Conservation (phyloP, 2,888 invertebrate species). For the Tanytarsus gracilentus region DNA sequence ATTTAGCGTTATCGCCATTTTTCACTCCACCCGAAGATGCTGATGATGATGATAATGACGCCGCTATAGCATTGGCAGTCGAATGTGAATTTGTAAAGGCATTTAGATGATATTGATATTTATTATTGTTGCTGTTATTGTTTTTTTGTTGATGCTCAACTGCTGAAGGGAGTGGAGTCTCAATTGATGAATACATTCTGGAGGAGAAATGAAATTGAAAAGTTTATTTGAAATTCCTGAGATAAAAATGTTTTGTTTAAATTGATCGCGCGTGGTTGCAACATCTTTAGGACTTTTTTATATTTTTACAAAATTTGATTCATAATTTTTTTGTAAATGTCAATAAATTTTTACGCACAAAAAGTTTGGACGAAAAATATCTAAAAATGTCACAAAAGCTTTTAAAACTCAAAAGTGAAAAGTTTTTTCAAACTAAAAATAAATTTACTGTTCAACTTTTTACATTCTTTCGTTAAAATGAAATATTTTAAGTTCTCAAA, state of each 20-base stretch:
- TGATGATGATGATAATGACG: constrained; percentile 6
- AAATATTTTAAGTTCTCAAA: too few species aligned
- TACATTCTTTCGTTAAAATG: too few species aligned
- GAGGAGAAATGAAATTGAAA: neutral
- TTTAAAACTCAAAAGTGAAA: too few species aligned
- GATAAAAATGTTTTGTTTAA: neutral
- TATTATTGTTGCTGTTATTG: neutral
- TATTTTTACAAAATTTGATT: too few species aligned
- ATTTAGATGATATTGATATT: constrained; percentile 24
- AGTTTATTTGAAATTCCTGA: neutral
- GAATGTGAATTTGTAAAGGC: constrained; percentile 23
- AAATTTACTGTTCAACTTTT: too few species aligned
- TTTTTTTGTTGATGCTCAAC: constrained; percentile 6
- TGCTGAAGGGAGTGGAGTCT: constrained; percentile 11
- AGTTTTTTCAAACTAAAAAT: too few species aligned
- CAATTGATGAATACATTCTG: constrained; percentile 27
- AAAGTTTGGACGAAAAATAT: too few species aligned
- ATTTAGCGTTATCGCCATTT: constrained; percentile 4
- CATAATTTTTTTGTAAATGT: too few species aligned
- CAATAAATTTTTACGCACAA: too few species aligned
- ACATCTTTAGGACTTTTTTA: too few species aligned
- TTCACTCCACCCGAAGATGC: neutral
- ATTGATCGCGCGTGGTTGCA: too few species aligned
- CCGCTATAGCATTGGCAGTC: constrained; percentile 20
- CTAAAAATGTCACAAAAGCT: too few species aligned